Evolutionary conservation across 53 echinoderm and acorn worm genomes (phyloP).

Genomic region (Actinopyga echinites): DNA sequence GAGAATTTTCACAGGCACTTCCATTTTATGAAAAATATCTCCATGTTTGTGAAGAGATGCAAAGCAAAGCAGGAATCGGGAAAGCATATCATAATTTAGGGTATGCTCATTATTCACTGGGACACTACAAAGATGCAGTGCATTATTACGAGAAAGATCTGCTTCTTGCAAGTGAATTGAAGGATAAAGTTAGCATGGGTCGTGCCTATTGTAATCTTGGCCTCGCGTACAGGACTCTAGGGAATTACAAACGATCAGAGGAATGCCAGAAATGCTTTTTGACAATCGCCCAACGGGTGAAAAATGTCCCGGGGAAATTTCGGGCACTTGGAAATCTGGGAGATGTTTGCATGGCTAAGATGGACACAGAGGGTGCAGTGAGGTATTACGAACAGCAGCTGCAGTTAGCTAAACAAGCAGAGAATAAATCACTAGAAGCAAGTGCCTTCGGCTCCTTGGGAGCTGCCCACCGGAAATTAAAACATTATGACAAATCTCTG

Average conservation of each 20-base stretch:
- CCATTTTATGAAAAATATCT: slow-evolving; percentile 91
- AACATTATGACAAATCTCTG: slow-evolving; percentile 84
- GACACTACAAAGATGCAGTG: slow-evolving; percentile 92
- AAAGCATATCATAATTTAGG: slow-evolving; percentile 97
- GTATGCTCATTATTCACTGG: slow-evolving; percentile 94
- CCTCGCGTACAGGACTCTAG: slow-evolving; percentile 89
- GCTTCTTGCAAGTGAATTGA: slow-evolving; percentile 78
- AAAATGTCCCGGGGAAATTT: slow-evolving; percentile 95
- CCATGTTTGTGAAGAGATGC: slow-evolving; percentile 65
- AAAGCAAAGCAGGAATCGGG: slow-evolving; percentile 78
- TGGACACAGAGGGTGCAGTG: slow-evolving; percentile 89
- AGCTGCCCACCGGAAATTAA: slow-evolving; percentile 83
- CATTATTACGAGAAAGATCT: slow-evolving; percentile 95
- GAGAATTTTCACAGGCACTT: slow-evolving; percentile 91
- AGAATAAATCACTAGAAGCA: slow-evolving; percentile 89
- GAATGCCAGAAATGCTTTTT: slow-evolving; percentile 98
- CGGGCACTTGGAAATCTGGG: slow-evolving; percentile 97
- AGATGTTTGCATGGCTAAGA: slow-evolving; percentile 93
- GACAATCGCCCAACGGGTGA: slow-evolving; percentile 93
- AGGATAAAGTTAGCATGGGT: slow-evolving; percentile 94
- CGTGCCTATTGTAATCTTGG: slow-evolving; percentile 98
- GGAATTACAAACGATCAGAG: slow-evolving; percentile 82
- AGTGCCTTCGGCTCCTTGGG: slow-evolving; percentile 92
- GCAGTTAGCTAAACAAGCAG: slow-evolving; percentile 89
- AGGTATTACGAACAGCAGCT: slow-evolving; percentile 95